Conservation (phyloP, 2,888 invertebrate species). For the Xestia rhomboidea region DNA sequence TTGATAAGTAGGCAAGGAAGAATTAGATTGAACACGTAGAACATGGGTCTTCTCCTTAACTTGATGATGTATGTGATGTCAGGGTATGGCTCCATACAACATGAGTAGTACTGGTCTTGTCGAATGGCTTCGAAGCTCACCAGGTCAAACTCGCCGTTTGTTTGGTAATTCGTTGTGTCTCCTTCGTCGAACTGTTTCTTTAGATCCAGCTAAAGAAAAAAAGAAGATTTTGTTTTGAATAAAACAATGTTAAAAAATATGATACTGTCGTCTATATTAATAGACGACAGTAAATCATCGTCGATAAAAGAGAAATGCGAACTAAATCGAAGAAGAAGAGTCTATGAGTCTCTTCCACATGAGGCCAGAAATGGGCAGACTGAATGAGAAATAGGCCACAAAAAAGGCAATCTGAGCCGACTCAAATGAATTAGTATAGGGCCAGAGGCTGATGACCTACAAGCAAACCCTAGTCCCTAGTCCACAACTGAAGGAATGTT, state of each 20-base stretch:
- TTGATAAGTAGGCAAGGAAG: constrained; percentile 96
- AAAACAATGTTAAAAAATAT: background rate
- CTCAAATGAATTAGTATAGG: background rate
- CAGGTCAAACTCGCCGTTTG: constrained; percentile 97
- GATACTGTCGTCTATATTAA: too few species aligned
- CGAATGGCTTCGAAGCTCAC: constrained; percentile 94
- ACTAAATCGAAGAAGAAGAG: background rate
- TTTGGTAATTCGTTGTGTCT: constrained; percentile 96
- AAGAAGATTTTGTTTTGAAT: background rate
- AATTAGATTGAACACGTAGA: constrained; percentile 96
- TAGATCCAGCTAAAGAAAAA: constrained; percentile 91
- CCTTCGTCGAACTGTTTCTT: constrained; percentile 95
- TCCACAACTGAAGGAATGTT: background rate
- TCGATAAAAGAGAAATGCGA: background rate
- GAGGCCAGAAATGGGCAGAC: background rate
- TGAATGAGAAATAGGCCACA: background rate
- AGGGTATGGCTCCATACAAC: constrained; percentile 95
- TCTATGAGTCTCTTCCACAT: too few species aligned
- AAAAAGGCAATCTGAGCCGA: too few species aligned
- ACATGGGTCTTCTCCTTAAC: constrained; percentile 94
- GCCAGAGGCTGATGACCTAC: background rate
- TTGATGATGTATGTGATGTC: constrained; percentile 96
- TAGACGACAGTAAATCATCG: too few species aligned
- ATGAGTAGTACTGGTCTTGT: constrained; percentile 94
- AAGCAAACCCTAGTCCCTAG: background rate